Evolutionary conservation across 2,113 vertebrate genomes (phyloP).

Genomic region (Eira barbara): DNA sequence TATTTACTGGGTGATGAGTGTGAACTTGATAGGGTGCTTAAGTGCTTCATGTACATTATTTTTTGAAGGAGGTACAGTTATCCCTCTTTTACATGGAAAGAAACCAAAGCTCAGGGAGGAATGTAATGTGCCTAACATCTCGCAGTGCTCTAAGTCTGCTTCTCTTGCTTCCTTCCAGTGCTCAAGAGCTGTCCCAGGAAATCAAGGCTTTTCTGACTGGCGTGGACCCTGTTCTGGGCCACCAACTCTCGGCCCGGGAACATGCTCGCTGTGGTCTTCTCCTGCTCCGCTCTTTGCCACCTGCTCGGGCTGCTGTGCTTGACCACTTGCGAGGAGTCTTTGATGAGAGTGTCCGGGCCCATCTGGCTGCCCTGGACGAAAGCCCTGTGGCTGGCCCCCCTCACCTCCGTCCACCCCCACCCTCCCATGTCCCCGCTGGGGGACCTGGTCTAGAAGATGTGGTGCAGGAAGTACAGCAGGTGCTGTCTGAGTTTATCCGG

Average conservation of each 20-base stretch:
- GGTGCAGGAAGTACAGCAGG: constrained; percentile 89
- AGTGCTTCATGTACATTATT: background rate
- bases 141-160: background rate
- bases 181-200: constrained; percentile 93
- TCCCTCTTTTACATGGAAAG: background rate
- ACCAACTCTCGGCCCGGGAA: constrained; percentile 89
- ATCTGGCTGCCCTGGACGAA: constrained; percentile 85
- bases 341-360: constrained; percentile 90
- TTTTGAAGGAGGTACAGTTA: background rate
- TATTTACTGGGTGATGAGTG: background rate
- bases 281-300: constrained; percentile 90
- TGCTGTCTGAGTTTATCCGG: constrained; percentile 89
- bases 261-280: constrained; percentile 93
- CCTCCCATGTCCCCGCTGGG: constrained; percentile 66
- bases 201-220: constrained; percentile 95
- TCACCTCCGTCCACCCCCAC: constrained; percentile 60
- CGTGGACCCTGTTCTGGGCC: constrained; percentile 87
- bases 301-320: constrained; percentile 91
- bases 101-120: background rate
- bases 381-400: constrained; percentile 76
- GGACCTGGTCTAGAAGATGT: constrained; percentile 91
- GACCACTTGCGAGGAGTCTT: constrained; percentile 93
- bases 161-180: constrained; percentile 73
- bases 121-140: background rate
- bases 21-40: background rate